Percentiles rank a stretch among this genome's conserved stretches.
phyloP scores from a whole-genome alignment of 2,113 vertebrate genomes.

The Zeus faber region DNA sequence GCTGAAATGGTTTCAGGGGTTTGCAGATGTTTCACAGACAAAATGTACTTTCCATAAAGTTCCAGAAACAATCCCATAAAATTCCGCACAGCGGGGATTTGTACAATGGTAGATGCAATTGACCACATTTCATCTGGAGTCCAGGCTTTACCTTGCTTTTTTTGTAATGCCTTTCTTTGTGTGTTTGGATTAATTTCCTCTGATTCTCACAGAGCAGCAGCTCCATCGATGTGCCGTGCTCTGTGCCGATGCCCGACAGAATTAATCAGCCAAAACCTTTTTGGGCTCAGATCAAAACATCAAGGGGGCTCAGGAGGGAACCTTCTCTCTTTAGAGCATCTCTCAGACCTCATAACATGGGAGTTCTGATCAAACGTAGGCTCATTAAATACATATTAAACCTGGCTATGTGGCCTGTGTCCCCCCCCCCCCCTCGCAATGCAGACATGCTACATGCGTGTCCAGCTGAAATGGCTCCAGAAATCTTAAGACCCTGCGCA shows the following conservation, averaged over 20 bases:
- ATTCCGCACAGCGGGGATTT: not conserved
- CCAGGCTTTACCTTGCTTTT: not conserved
- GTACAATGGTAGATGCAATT: not conserved
- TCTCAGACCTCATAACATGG: not conserved
- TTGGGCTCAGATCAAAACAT: constrained; percentile 4
- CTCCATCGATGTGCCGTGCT: not conserved
- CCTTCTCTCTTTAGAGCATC: not conserved
- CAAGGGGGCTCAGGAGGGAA: not conserved
- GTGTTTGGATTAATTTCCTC: not conserved
- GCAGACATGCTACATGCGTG: constrained; percentile 8
- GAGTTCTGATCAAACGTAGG: not conserved
- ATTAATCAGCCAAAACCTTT: not conserved
- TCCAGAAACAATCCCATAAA: not conserved
- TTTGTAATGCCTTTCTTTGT: not conserved
- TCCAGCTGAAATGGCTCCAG: constrained; percentile 47
- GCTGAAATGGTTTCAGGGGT: not conserved
- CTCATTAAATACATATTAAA: constrained; percentile 17
- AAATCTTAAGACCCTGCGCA: constrained; percentile 12
- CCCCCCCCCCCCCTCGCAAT: not conserved
- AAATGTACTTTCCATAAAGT: not conserved
- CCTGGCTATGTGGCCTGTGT: not conserved
- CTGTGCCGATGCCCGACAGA: too few species aligned
- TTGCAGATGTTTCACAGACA: not conserved
- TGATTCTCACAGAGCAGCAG: not conserved
- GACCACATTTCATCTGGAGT: not conserved